phyloP scores from a whole-genome alignment of 2,113 vertebrate species.

The Felis chaus region DNA sequence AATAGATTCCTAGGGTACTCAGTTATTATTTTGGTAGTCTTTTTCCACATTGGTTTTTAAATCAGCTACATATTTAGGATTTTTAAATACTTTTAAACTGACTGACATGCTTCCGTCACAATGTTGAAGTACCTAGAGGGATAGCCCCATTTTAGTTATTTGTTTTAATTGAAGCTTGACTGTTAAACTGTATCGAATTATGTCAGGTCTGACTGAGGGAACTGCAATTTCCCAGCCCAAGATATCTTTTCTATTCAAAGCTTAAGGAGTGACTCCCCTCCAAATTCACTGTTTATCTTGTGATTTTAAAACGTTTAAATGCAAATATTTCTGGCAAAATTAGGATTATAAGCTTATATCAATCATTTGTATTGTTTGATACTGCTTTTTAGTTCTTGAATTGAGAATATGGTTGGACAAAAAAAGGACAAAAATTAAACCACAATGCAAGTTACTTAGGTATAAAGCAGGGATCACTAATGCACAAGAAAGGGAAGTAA shows the following conservation, averaged over 20 bases:
- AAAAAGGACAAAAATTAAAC: neutral
- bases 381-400: slow-evolving; percentile 10
- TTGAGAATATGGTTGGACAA: neutral
- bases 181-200: neutral
- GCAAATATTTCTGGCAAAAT: slow-evolving; percentile 1
- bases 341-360: neutral
- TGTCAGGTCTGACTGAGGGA: neutral
- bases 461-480: neutral
- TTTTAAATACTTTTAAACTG: neutral
- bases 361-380: neutral
- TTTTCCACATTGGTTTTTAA: neutral
- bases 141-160: neutral
- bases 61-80: neutral
- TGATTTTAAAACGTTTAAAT: neutral
- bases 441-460: neutral
- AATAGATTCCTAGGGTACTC: neutral
- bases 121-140: neutral
- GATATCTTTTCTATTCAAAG: neutral
- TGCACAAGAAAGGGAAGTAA: neutral
- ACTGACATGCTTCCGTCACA: neutral
- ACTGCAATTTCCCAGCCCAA: neutral
- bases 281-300: neutral
- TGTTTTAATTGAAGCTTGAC: neutral
- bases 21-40: neutral
- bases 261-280: neutral